Evolutionary conservation across 2,888 invertebrate genomes (phyloP).

Genomic region (Drosophila pegasa): DNA sequence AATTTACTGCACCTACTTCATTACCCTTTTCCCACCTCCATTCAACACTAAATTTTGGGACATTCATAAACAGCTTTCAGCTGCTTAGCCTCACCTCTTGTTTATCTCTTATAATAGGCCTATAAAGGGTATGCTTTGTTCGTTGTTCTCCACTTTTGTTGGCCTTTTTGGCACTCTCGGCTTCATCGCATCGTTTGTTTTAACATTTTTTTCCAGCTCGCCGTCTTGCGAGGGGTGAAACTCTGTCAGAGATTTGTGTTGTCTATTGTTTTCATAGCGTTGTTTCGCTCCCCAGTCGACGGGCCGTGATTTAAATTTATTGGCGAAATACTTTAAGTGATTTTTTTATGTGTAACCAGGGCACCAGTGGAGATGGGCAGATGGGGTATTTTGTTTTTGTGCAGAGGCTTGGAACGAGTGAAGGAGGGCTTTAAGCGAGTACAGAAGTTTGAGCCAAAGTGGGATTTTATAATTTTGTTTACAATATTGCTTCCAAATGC

Average conservation of each 20-base stretch:
- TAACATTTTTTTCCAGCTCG: conserved; percentile 24
- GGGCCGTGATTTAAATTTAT: conserved; percentile 81
- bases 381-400: not conserved
- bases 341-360: conserved; percentile 46
- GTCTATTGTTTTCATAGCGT: conserved; percentile 45
- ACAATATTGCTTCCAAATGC: not conserved
- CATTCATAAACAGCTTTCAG: not conserved
- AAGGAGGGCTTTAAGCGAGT: not conserved
- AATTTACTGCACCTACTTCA: not conserved
- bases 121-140: conserved; percentile 15
- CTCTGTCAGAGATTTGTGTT: conserved; percentile 20
- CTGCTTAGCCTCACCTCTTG: not conserved
- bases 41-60: not conserved
- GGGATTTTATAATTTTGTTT: too few species aligned
- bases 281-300: conserved; percentile 18
- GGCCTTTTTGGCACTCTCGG: conserved; percentile 12
- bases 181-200: conserved; percentile 27
- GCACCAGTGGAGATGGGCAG: not conserved
- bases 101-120: not conserved
- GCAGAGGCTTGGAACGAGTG: not conserved
- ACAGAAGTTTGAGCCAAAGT: not conserved
- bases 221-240: conserved; percentile 6
- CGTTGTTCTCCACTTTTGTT: conserved; percentile 30
- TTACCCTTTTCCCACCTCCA: not conserved
- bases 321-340: conserved; percentile 81